Evolutionary conservation across 2,888 invertebrate species (phyloP).

Genomic region (Byasa hedistus): DNA sequence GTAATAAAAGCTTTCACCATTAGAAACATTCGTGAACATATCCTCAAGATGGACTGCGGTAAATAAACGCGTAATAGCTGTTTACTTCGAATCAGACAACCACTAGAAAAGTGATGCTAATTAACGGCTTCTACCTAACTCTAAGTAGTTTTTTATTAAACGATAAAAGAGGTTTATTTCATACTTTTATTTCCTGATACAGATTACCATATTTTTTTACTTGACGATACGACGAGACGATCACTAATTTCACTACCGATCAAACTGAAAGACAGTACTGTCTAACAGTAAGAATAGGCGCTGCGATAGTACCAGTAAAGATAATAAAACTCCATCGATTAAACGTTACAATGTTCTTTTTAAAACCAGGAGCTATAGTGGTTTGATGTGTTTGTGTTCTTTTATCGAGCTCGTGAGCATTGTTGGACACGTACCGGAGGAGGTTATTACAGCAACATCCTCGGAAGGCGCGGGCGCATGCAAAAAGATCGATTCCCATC

Average conservation of each 20-base stretch:
- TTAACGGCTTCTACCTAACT: conserved; percentile 30
- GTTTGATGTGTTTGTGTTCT: conserved; percentile 3
- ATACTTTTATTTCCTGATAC: not conserved
- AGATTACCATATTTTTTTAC: not conserved
- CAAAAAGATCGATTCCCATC: conserved; percentile 71
- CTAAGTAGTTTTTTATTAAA: conserved; percentile 15
- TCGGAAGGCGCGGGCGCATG: conserved; percentile 43
- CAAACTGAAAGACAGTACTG: no score
- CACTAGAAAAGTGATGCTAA: conserved; percentile 33
- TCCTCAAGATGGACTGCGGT: conserved; percentile 5
- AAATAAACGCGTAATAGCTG: conserved; percentile 33
- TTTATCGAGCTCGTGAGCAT: conserved; percentile 14
- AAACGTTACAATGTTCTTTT: not conserved
- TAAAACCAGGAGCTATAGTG: conserved; percentile 7
- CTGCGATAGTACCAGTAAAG: no score
- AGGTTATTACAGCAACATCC: conserved; percentile 57
- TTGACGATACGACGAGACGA: no score
- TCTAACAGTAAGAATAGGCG: no score
- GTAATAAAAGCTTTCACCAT: conserved; percentile 71
- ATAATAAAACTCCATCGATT: not conserved
- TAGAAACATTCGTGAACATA: conserved; percentile 43
- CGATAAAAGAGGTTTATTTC: not conserved
- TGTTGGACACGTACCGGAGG: conserved; percentile 50
- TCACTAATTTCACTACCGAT: no score
- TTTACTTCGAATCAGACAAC: conserved; percentile 34